phyloP scores from a whole-genome alignment of 1,140 invertebrate genomes.

The Psilanteris sp. region DNA sequence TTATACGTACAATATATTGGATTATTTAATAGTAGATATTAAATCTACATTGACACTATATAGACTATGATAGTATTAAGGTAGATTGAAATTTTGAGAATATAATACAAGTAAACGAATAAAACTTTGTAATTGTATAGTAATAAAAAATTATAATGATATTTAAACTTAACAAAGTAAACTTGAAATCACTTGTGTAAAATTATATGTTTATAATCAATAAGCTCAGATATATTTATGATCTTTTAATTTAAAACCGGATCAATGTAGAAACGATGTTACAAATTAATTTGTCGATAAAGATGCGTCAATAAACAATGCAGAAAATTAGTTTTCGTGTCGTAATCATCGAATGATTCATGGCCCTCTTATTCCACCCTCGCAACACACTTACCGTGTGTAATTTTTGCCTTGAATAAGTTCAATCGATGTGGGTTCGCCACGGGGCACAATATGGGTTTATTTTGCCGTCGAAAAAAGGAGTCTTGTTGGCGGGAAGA shows the following conservation, averaged over 20 bases:
- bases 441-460: constrained; percentile 38
- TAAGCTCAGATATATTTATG: constrained; percentile 4
- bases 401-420: constrained; percentile 57
- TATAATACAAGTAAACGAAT: too few relatives aligned
- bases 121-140: too few relatives aligned
- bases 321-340: constrained; percentile 67
- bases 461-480: constrained; percentile 41
- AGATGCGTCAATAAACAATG: constrained; percentile 44
- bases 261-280: not conserved
- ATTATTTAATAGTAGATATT: too few relatives aligned
- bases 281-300: constrained; percentile 18
- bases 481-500: constrained; percentile 12
- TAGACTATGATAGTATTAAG: too few relatives aligned
- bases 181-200: too few relatives aligned
- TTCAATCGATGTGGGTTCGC: constrained; percentile 49
- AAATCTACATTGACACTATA: too few relatives aligned
- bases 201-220: too few relatives aligned
- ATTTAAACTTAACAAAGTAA: too few relatives aligned
- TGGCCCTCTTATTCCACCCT: constrained; percentile 55
- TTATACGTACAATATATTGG: too few relatives aligned
- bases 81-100: too few relatives aligned
- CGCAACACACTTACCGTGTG: constrained; percentile 38
- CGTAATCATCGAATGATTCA: constrained; percentile 71
- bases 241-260: constrained; percentile 5
- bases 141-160: too few relatives aligned